phyloP scores from a whole-genome alignment of 2,797 vertebrate species.

The Agapornis canus region DNA sequence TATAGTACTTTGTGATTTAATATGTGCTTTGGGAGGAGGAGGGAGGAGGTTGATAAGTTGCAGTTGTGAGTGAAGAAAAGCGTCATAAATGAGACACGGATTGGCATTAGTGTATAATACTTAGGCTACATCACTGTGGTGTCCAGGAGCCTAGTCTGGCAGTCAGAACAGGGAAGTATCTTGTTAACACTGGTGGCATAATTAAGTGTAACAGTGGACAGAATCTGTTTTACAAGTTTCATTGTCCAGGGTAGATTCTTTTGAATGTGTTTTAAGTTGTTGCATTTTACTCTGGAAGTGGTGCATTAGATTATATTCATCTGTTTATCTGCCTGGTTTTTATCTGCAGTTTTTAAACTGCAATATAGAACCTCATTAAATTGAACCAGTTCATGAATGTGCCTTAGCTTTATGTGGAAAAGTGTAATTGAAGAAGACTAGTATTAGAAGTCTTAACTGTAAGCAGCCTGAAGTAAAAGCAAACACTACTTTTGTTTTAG shows the following conservation, averaged over 20 bases:
- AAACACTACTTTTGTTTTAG: slow-evolving; percentile 21
- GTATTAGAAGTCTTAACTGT: slow-evolving; percentile 14
- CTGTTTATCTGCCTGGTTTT: slow-evolving; percentile 38
- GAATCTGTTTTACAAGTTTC: slow-evolving; percentile 38
- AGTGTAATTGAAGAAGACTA: slow-evolving; percentile 14
- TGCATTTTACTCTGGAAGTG: slow-evolving; percentile 8
- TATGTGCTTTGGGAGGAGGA: not conserved
- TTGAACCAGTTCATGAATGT: not conserved
- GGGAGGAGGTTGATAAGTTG: not conserved
- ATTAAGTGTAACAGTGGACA: not conserved
- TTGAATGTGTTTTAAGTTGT: not conserved
- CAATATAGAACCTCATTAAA: slow-evolving; percentile 56
- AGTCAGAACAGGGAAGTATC: not conserved
- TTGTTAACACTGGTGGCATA: slow-evolving; percentile 22
- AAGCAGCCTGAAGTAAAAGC: slow-evolving; percentile 35
- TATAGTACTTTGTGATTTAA: not conserved
- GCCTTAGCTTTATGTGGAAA: slow-evolving; percentile 55
- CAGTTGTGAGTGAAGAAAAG: not conserved
- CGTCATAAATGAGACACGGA: not conserved
- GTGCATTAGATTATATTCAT: slow-evolving; percentile 31
- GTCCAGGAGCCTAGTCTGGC: not conserved
- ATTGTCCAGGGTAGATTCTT: slow-evolving; percentile 11
- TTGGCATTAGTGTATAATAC: not conserved
- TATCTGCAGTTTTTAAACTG: slow-evolving; percentile 20
- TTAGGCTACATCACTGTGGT: fast-evolving